Evolutionary conservation across 1,140 invertebrate species (phyloP), one percentile per base, ranked within the genome.

Genomic region (Anadara kagoshimensis): DNA sequence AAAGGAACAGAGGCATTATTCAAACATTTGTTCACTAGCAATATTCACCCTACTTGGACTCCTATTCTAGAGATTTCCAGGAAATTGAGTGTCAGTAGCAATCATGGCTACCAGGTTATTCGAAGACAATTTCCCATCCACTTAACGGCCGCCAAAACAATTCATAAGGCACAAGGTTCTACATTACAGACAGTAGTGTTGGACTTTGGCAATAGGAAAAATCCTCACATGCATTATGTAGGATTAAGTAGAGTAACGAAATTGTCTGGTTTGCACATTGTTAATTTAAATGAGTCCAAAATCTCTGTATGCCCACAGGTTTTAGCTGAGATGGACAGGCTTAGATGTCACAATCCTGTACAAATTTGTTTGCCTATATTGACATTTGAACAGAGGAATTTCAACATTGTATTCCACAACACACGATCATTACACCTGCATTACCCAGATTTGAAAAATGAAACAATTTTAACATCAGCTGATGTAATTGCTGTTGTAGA

Each of bases 111-210:
- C 53, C n/a, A 45, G 41, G 56, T 73, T 20, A 26, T 58, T 22
- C 16, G 70, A 36, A 43, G 63, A 20, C 63, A 73, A 43, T 73
- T 73, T 61, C 70, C 63, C 22, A 20, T 67, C 11, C 41, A 47
- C 16, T 26, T 67, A 16, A 45, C 70, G n/a, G 45, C 62, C 26
- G 63, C 54, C 16, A 73, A 73, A 41, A 73, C 64, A 26, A 61
- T 73, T 43, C 63, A 73, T 36, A 73, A 73, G 53, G 59, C 54
- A 56, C 70, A 73, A 54, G 70, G 63, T 5, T 59, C 70, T 24
- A 73, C 70, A 22, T 22, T 72, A 54, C 41, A 65, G 22, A 56
- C 58, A 22, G 44, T 47, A 5, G 63, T 66, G 12, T 24, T 73
- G 10, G 29, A 65, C 36, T 73, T 73, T 61, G 63, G 70, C 18